phyloP scores from a whole-genome alignment of 2,888 invertebrate genomes.

The Acanthosepion lycidas region DNA sequence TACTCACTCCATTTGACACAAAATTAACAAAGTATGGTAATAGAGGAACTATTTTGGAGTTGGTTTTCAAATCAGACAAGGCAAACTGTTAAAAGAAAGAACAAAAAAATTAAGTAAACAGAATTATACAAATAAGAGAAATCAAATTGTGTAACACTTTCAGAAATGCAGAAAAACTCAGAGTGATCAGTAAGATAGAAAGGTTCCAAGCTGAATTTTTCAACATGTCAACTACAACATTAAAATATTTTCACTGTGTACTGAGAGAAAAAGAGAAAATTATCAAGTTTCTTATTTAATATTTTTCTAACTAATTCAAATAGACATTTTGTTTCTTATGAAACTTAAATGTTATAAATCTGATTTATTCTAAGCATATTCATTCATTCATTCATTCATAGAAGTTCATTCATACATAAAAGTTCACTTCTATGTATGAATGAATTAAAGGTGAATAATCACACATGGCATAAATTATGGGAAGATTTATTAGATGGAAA shows the following conservation, averaged over 20 bases:
- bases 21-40: constrained; percentile 74
- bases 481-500: too few species aligned
- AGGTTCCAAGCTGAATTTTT: too few species aligned
- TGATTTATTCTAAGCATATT: neutral
- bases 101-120: neutral
- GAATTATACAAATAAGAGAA: too few species aligned
- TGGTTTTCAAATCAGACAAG: constrained; percentile 68
- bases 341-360: too few species aligned
- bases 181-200: neutral
- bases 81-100: constrained; percentile 66
- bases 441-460: neutral
- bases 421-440: neutral
- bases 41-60: constrained; percentile 71
- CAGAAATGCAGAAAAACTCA: neutral
- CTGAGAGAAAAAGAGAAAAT: too few species aligned
- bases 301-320: too few species aligned
- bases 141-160: neutral
- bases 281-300: too few species aligned
- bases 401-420: too few species aligned
- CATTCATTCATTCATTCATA: neutral
- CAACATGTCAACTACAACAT: too few species aligned
- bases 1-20: constrained; percentile 73
- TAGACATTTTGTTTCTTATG: too few species aligned
- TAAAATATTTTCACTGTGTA: too few species aligned
- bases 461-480: too few species aligned